Percentiles rank a stretch among this genome's conserved stretches.
Conservation (phyloP, 2,113 vertebrate species). For the Copsychus sechellarum region DNA sequence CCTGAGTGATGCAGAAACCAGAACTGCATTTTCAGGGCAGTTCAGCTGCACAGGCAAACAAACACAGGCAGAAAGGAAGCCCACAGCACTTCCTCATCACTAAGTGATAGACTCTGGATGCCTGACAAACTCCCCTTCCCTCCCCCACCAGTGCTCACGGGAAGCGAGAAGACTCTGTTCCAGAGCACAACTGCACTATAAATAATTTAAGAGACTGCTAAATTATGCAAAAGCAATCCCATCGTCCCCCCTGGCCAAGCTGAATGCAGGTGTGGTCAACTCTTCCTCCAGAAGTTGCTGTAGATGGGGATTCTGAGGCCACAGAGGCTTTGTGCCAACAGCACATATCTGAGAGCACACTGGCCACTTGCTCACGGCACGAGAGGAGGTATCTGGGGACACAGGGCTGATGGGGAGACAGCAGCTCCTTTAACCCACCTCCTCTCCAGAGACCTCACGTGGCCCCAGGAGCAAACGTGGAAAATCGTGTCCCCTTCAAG, state of each 20-base stretch:
- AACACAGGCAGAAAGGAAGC: neutral
- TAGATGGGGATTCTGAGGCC: slow-evolving; percentile 23
- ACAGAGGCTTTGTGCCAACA: neutral
- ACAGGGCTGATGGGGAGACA: neutral
- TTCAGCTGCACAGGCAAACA: neutral
- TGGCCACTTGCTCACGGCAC: neutral
- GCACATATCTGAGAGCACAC: neutral
- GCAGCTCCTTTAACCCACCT: neutral
- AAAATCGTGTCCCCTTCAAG: neutral
- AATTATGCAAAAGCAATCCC: slow-evolving; percentile 69
- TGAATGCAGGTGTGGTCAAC: slow-evolving; percentile 51
- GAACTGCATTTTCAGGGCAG: neutral
- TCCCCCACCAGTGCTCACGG: neutral
- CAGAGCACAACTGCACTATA: slow-evolving; percentile 46
- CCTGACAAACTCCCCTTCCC: slow-evolving; percentile 6
- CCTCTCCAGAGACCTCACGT: neutral
- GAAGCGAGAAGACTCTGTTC: slow-evolving; percentile 50
- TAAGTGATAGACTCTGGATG: neutral
- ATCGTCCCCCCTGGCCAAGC: neutral
- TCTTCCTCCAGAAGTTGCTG: slow-evolving; percentile 28
- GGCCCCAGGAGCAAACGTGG: neutral
- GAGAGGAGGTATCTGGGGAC: neutral
- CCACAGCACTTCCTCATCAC: neutral
- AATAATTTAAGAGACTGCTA: slow-evolving; percentile 55
- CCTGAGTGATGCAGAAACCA: neutral